Base-by-base conservation (phyloP, 2,888 invertebrate species). In the Stenurella melanura region DNA sequence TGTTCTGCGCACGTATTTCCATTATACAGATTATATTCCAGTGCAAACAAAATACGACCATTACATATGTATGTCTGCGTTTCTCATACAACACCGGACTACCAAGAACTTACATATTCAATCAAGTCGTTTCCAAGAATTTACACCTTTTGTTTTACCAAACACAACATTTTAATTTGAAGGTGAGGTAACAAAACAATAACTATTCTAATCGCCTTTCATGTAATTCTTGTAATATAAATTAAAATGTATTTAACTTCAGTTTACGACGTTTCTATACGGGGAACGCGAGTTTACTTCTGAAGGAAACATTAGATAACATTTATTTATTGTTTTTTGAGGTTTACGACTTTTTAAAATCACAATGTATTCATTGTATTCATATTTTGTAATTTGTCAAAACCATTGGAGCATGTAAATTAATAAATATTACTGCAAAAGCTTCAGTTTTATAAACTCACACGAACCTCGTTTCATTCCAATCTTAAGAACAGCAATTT, bases 1-100 rank as follows among this genome's bases (percentile, higher is more conserved):
- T 78, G 80, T 78, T 79, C 75, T 64, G 75, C 74, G 76, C 83
- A 83, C 83, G 83, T 83, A 81, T 78, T 82, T 80, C 78, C 81
- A 82, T 81, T 82, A 81, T 75, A 63, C 57, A 77, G 54, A 76
- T 76, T 63, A 75, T 77, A 77, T 77, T 69, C 64, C 68, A 61
- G 69, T 73, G 63, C 72, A 21, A 50, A 63, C 64, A 56, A 68
- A 50, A 68, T 54, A 50, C 68, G 50, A 56, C 19, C 15, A 68
- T 61, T 72, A 26, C 63, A 63, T 61, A 63, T 72, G 61, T 64
- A 61, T 61, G 54, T 72, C 30, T 26, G 34, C 18, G 63, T 30
- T 72, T 72, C 72, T 72, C 61, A 72, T 72, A 64, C 72, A 64
- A 72, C 56, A 57, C 72, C n/a, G 58, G 57, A 69, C 69, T 69